Base-by-base conservation (phyloP, 2,888 invertebrate genomes). In the Xestia sexstrigata region DNA sequence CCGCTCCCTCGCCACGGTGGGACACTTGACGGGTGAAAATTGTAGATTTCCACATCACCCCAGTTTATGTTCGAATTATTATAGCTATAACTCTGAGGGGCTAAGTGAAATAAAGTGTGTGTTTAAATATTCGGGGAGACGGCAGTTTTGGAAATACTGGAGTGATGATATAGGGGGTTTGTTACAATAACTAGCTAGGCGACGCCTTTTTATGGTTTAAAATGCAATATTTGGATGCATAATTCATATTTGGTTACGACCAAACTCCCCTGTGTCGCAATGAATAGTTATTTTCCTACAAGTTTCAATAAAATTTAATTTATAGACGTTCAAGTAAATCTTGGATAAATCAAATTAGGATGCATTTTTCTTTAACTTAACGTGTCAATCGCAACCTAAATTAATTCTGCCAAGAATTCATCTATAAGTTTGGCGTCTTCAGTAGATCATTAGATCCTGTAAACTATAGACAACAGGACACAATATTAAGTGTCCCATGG, bases 11-110 rank as follows among this genome's bases (percentile, higher is more conserved):
- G 15, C n/a, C 1, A 20, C 65, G n/a, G 15, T 65, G 13, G 65
- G 4, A n/a, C 42, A n/a, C 8, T n/a, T 2, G n/a, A n/a, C 65
- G 65, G 78, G 79, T 66, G 81, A 82, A 88, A 87, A 87, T 83
- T 78, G 78, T 85, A 83, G 83, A 90, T 87, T 89, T 84, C 82
- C 80, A 75, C 83, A 79, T 81, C 84, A 82, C 79, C 87, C 84
- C 83, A 83, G 83, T 84, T 86, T 86, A 84, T 87, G 83, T 87
- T 87, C 87, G 70, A 89, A 88, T 90, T 88, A 90, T 89, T 87
- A 88, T 82, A 86, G 87, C 88, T 87, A 90, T 90, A 89, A 89
- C 89, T 88, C 88, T 84, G 73, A 81, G 84, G 82, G 72, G 71
- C 83, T 88, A 87, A 88, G 87, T 88, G 89, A 88, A 84, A 89